These are phyloP conservation scores for Thelaira solivaga DNA, from an alignment of 2,888 invertebrate species.

Conservation along the genomic window DNA sequence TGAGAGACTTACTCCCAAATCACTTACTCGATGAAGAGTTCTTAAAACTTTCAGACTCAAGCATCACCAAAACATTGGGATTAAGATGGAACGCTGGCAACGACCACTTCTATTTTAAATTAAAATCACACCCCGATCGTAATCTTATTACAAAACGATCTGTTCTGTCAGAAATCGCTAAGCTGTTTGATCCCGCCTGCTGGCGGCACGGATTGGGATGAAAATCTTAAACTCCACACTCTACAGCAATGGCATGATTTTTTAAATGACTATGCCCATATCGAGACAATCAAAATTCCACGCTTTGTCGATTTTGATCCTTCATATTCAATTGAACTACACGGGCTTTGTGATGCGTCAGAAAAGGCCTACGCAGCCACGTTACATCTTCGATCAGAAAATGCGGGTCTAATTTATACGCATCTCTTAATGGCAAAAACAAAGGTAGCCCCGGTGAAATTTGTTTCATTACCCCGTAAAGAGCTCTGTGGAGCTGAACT, in stretches of 20 bases:
- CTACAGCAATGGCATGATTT: background rate
- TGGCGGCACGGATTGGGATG: background rate
- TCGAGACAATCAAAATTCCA: background rate
- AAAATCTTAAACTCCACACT: background rate
- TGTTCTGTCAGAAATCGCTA: background rate
- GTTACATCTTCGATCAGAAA: background rate
- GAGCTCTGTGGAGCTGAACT: constrained; percentile 5
- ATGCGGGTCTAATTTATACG: background rate
- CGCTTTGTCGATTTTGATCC: background rate
- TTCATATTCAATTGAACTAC: background rate
- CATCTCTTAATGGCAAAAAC: background rate
- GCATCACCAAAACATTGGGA: background rate
- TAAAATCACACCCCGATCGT: background rate
- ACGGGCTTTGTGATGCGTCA: background rate
- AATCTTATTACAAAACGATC: background rate
- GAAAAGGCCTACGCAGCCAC: background rate
- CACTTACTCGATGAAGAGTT: background rate
- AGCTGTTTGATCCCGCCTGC: background rate
- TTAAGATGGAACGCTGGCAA: background rate
- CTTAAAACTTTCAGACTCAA: background rate
- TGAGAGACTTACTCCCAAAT: background rate
- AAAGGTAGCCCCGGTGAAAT: background rate
- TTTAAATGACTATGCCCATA: background rate
- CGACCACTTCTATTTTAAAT: background rate
- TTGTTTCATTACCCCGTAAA: background rate